Evolutionary conservation across 2,888 invertebrate species (phyloP), one percentile per base, ranked within the genome.

Genomic region (Cryptocheilus praepositus): DNA sequence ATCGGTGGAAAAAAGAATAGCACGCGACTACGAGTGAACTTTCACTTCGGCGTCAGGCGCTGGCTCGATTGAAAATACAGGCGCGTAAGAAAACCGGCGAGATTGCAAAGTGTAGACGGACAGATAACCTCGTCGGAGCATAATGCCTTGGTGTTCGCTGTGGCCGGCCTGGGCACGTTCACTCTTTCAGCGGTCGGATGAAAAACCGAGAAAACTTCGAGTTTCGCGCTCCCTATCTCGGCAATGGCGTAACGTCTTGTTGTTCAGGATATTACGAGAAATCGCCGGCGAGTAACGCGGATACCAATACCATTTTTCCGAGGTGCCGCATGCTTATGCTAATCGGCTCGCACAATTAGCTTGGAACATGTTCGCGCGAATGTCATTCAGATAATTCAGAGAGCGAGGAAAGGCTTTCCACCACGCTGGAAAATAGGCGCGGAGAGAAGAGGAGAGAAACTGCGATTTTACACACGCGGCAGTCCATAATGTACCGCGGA

Each of bases 101-200:
- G 68, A 68, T 70, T 49, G 70, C 65, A 64, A 70, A 75, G 67
- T 71, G 72, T 61, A 67, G 73, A 74, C 64, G 70, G 65, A 79
- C 60, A 60, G 73, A 80, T 76, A 79, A 76, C 67, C 72, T 49
- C 69, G 67, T 52, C 67, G 44, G 61, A 58, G 73, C 56, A 77
- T 72, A 82, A 82, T 73, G 70, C 73, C 65, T 60, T 53, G 66
- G 73, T 77, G 78, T 81, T 83, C 81, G 80, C 78, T 70, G 74
- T n/a, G 19, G 49, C 49, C 16, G 8, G 49, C 49, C 16, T 16
- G 25, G 53, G 15, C n/a, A 53, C 25, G 53, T 53, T 53, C 22
- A 25, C 28, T 53, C 25, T 22, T 53, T 25, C 28, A 22, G 8
- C 21, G 19, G 22, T 52, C 21, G 1, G 16, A 53, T 16, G 16